Evolutionary conservation across 2,797 vertebrate genomes (phyloP).

Genomic region (Brachyrhaphis roseni): DNA sequence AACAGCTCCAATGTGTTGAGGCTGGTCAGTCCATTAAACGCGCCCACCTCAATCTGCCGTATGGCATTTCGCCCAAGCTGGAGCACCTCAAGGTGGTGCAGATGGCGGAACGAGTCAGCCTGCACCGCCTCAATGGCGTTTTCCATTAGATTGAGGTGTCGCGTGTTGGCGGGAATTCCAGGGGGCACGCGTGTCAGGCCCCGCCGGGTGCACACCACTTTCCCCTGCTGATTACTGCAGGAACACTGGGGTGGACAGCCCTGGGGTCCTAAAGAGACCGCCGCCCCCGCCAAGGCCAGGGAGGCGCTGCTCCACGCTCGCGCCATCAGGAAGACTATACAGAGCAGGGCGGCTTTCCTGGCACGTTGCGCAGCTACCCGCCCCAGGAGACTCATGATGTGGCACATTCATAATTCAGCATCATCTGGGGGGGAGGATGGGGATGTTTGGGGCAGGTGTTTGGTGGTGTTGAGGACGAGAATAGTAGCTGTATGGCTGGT

Average conservation of each 20-base stretch:
- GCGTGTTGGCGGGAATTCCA: constrained; percentile 94
- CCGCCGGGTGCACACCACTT: constrained; percentile 96
- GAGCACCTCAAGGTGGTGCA: constrained; percentile 97
- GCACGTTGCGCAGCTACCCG: constrained; percentile 96
- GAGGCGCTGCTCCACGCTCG: constrained; percentile 87
- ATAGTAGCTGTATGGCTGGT: constrained; percentile 56
- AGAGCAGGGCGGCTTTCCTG: constrained; percentile 93
- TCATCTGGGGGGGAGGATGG: constrained; percentile 86
- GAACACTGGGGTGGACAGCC: constrained; percentile 96
- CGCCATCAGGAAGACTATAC: constrained; percentile 91
- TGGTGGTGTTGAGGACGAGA: constrained; percentile 52
- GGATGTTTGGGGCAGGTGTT: constrained; percentile 70
- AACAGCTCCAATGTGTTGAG: constrained; percentile 98
- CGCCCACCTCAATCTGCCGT: constrained; percentile 97
- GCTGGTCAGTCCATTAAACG: constrained; percentile 96
- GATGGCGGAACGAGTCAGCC: constrained; percentile 96
- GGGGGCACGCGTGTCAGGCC: constrained; percentile 91
- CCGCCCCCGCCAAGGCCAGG: constrained; percentile 85
- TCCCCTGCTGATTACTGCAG: constrained; percentile 98
- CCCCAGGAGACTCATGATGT: constrained; percentile 99
- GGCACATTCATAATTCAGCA: constrained; percentile 99
- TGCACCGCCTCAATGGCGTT: constrained; percentile 97
- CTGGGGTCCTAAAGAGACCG: constrained; percentile 89
- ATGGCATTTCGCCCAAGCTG: constrained; percentile 96
- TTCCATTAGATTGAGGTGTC: constrained; percentile 99